Conservation (phyloP, 1,140 invertebrate genomes). For the Steinernema khuongi region DNA sequence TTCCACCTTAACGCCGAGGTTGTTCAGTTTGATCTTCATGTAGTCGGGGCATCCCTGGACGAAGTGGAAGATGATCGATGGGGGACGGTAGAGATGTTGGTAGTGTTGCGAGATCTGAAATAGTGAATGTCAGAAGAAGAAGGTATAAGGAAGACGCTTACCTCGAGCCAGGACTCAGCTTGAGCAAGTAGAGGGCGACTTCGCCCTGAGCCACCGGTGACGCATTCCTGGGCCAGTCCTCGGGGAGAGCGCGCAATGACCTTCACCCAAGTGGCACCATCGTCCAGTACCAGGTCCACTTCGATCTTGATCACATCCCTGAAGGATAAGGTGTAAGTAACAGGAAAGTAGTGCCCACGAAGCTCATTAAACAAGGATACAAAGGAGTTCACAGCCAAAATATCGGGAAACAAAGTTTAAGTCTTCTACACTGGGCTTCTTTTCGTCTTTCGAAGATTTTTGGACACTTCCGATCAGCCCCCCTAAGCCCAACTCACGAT, state of each 20-base stretch:
- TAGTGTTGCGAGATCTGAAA: neutral
- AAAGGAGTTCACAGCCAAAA: too few relatives aligned
- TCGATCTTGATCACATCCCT: neutral
- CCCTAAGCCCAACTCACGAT: neutral
- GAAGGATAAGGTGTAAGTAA: neutral
- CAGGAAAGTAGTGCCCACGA: too few relatives aligned
- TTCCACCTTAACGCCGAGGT: neutral
- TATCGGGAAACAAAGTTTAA: too few relatives aligned
- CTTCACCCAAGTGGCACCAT: constrained; percentile 59
- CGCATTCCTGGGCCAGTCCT: constrained; percentile 39
- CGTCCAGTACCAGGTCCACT: constrained; percentile 58
- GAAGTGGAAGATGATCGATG: constrained; percentile 17
- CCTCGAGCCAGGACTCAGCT: neutral
- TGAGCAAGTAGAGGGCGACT: neutral
- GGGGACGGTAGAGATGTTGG: neutral
- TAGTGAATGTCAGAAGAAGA: neutral
- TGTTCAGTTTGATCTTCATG: neutral
- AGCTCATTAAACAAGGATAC: too few relatives aligned
- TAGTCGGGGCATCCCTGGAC: constrained; percentile 20
- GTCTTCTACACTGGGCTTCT: too few relatives aligned
- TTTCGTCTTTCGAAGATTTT: too few relatives aligned
- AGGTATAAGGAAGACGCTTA: neutral
- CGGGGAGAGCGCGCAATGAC: constrained; percentile 60
- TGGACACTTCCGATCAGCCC: too few relatives aligned
- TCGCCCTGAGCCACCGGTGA: neutral